phyloP scores from a whole-genome alignment of 2,888 invertebrate genomes.

The Pandemis heparana region DNA sequence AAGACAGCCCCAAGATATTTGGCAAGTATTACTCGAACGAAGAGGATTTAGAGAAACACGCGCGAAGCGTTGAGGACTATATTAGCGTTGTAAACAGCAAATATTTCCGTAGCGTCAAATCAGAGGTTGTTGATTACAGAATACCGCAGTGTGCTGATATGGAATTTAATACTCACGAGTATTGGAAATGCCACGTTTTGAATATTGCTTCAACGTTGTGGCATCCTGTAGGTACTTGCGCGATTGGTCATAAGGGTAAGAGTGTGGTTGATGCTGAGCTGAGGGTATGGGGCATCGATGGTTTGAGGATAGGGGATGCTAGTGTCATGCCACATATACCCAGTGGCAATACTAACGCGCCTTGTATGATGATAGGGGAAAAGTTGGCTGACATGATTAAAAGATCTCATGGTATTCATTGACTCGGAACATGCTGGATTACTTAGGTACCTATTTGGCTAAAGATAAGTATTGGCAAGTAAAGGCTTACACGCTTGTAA shows the following conservation, averaged over 20 bases:
- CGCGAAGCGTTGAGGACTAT: constrained; percentile 51
- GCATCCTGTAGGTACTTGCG: constrained; percentile 51
- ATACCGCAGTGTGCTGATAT: constrained; percentile 56
- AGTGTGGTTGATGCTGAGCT: constrained; percentile 49
- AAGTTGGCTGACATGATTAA: constrained; percentile 42
- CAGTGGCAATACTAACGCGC: constrained; percentile 91
- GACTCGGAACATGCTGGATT: background rate
- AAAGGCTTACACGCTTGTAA: too few species aligned
- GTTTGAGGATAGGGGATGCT: constrained; percentile 88
- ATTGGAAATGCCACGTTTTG: constrained; percentile 48
- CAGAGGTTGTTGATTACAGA: constrained; percentile 51
- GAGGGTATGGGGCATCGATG: constrained; percentile 49
- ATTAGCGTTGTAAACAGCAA: constrained; percentile 49
- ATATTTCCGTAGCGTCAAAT: constrained; percentile 48
- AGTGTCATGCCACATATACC: constrained; percentile 91
- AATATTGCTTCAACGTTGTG: constrained; percentile 44
- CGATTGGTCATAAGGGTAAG: constrained; percentile 45
- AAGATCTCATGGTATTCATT: background rate
- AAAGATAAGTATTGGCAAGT: too few species aligned
- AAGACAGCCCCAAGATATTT: constrained; percentile 41
- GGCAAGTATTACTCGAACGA: constrained; percentile 53
- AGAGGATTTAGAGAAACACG: constrained; percentile 53
- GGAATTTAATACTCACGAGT: constrained; percentile 39
- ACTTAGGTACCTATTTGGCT: too few species aligned
- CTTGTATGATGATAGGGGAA: constrained; percentile 91